Conservation (phyloP, 1,140 invertebrate species). For the Platyscapa corneri region DNA sequence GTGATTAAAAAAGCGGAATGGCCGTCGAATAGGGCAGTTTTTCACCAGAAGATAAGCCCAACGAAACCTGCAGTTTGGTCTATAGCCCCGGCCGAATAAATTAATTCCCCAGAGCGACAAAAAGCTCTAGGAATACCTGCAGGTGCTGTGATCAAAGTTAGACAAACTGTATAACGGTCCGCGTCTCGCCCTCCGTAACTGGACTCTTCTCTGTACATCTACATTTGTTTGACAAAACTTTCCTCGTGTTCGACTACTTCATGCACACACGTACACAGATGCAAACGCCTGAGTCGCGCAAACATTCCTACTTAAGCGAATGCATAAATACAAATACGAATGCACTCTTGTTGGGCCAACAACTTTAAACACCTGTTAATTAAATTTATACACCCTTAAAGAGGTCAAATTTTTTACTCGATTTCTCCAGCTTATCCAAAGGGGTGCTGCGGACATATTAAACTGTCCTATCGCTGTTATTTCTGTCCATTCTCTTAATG, state of each 20-base stretch:
- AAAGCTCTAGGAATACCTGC: not conserved
- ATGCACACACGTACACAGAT: not conserved
- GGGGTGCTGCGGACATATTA: no score
- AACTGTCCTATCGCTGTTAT: no score
- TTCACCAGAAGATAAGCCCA: not conserved
- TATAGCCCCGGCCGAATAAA: not conserved
- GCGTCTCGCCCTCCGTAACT: no score
- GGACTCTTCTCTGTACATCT: not conserved
- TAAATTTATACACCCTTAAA: no score
- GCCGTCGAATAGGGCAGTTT: not conserved
- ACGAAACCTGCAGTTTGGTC: not conserved
- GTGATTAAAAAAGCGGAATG: not conserved
- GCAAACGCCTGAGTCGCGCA: not conserved
- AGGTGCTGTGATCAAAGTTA: not conserved
- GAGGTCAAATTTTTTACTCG: no score
- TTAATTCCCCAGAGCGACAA: not conserved
- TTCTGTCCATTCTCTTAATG: no score
- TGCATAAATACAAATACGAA: not conserved
- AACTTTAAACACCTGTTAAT: no score
- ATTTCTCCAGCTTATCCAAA: no score
- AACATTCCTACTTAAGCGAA: not conserved
- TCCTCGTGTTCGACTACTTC: not conserved
- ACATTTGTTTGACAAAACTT: slow-evolving; percentile 4
- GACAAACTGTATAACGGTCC: not conserved
- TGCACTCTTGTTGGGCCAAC: no score